Conservation (phyloP, 2,888 invertebrate species). For the Tiliacea citrago region DNA sequence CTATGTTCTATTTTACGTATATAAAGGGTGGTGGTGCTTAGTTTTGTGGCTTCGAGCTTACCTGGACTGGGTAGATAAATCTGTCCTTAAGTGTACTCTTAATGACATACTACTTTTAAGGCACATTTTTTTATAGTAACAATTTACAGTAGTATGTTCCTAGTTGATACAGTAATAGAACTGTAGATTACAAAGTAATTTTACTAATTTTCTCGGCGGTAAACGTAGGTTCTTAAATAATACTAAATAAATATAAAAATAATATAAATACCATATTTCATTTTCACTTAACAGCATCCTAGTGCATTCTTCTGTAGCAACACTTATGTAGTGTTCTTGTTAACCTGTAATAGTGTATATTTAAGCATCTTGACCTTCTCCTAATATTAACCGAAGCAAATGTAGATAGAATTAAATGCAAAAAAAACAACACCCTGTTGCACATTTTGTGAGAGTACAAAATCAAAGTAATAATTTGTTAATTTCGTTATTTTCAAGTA, state of each 20-base stretch:
- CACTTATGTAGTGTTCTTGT: conserved; percentile 58
- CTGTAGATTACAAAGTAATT: conserved; percentile 55
- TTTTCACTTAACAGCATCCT: conserved; percentile 63
- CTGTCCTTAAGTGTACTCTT: conserved; percentile 81
- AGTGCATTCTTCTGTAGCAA: conserved; percentile 62
- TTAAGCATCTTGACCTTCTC: conserved; percentile 54
- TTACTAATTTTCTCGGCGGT: conserved; percentile 55
- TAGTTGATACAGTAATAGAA: conserved; percentile 59
- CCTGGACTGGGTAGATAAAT: conserved; percentile 66
- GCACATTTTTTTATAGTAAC: conserved; percentile 46
- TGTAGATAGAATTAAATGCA: conserved; percentile 35
- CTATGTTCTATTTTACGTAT: conserved; percentile 41
- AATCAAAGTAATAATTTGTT: not conserved
- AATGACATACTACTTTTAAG: conserved; percentile 66
- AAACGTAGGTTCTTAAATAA: conserved; percentile 49
- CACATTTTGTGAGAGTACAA: conserved; percentile 29
- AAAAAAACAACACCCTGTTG: conserved; percentile 24
- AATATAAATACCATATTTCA: conserved; percentile 53
- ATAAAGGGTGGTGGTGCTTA: conserved; percentile 69
- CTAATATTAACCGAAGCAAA: conserved; percentile 32
- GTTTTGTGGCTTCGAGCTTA: conserved; percentile 74
- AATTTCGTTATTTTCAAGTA: conserved; percentile 3
- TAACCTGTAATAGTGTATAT: conserved; percentile 59
- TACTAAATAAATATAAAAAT: conserved; percentile 52
- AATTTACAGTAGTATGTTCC: conserved; percentile 56